These are phyloP conservation scores for Marronus borbonicus DNA, from an alignment of 2,888 invertebrate species.

Conservation along the genomic window DNA sequence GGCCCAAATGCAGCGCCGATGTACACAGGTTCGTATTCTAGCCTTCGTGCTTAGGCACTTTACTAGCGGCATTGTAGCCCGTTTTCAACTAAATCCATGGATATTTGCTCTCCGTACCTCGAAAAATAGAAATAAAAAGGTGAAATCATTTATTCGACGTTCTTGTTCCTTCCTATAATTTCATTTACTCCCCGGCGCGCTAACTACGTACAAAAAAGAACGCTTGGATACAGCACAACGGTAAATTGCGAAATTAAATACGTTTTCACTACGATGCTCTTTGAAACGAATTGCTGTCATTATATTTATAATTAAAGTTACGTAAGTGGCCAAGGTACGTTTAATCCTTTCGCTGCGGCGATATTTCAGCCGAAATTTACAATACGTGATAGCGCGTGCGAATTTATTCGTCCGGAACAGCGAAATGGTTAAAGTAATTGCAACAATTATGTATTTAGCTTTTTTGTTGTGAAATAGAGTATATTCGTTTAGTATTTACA, in stretches of 20 bases:
- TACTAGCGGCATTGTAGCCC: constrained; percentile 12
- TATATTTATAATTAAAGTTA: constrained; percentile 13
- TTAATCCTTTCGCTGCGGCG: no score
- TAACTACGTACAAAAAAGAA: constrained; percentile 21
- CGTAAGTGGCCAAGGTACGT: background rate
- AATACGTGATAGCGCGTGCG: no score
- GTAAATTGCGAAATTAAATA: constrained; percentile 2
- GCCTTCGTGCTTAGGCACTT: background rate
- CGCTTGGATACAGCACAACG: background rate
- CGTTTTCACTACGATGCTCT: background rate
- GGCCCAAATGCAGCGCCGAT: constrained; percentile 30
- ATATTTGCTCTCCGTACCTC: constrained; percentile 25
- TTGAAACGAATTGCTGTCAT: background rate
- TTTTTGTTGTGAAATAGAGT: no score
- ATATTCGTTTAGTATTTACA: no score
- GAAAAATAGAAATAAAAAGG: constrained; percentile 17
- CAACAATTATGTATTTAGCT: no score
- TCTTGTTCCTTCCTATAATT: constrained; percentile 29
- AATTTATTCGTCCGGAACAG: no score
- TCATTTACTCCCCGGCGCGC: constrained; percentile 4
- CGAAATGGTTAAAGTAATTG: no score
- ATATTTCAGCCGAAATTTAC: no score
- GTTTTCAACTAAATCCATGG: constrained; percentile 1
- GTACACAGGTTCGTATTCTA: constrained; percentile 16
- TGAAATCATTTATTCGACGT: constrained; percentile 18